Percentiles rank a stretch among this genome's conserved stretches.
These are phyloP conservation scores for Crocodylus rhombifer DNA, from an alignment of 2,797 vertebrate species.

Conservation along the genomic window DNA sequence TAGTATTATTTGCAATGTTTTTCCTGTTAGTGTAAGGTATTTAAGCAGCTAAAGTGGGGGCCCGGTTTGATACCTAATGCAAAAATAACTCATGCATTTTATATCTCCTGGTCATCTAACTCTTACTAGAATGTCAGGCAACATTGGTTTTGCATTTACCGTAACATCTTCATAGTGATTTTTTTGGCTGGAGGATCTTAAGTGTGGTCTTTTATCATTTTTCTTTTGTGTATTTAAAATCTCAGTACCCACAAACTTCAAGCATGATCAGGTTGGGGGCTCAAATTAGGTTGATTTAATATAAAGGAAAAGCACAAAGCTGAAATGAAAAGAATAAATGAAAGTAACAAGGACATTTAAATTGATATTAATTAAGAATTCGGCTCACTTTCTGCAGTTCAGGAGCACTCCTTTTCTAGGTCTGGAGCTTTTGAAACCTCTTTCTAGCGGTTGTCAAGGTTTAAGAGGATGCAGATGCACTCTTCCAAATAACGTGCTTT, in stretches of 20 bases:
- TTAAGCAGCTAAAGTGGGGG: conserved; percentile 72
- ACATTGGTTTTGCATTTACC: conserved; percentile 68
- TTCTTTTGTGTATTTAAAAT: background rate
- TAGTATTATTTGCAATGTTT: conserved; percentile 58
- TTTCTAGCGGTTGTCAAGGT: conserved; percentile 9
- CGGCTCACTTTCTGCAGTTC: background rate
- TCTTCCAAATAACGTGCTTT: background rate
- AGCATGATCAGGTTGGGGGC: background rate
- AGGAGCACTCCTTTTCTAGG: background rate
- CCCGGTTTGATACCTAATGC: conserved; percentile 59
- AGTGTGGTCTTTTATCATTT: conserved; percentile 10
- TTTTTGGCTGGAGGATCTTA: background rate
- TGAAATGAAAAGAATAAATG: conserved; percentile 27
- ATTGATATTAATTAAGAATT: conserved; percentile 30
- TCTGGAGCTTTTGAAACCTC: background rate
- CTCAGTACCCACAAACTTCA: background rate
- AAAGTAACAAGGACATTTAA: conserved; percentile 34
- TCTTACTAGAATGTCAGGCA: conserved; percentile 57
- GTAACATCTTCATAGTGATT: conserved; percentile 34
- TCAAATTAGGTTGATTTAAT: conserved; percentile 6
- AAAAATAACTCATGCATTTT: conserved; percentile 69
- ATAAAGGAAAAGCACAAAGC: background rate
- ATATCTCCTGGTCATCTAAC: conserved; percentile 55
- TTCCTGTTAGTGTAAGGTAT: conserved; percentile 65
- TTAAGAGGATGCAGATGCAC: background rate